These are phyloP conservation scores for Acropora yongei DNA, from an alignment of 64 coral and sea anemone genomes.

Conservation along the genomic window DNA sequence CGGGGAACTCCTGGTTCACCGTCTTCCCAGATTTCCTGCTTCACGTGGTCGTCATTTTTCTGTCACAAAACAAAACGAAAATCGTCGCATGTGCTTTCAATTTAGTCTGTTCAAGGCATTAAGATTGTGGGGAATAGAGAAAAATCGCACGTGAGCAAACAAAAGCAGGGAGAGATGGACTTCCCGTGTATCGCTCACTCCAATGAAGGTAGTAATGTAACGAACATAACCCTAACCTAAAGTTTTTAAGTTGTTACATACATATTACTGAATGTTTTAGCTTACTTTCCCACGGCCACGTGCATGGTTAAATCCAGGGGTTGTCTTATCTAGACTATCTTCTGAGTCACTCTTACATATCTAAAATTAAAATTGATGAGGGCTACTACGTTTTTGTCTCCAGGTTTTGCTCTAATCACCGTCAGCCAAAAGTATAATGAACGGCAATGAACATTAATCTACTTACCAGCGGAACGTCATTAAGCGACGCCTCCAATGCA, in stretches of 20 bases:
- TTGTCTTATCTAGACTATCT: slow-evolving; percentile 4
- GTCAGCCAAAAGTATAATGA: background rate
- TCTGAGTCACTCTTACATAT: background rate
- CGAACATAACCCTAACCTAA: slow-evolving; percentile 8
- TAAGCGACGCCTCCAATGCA: background rate
- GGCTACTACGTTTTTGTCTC: background rate
- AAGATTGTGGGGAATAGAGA: slow-evolving; percentile 16
- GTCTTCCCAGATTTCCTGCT: slow-evolving; percentile 15
- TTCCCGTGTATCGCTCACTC: background rate
- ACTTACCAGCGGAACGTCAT: background rate
- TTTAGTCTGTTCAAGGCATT: slow-evolving; percentile 29
- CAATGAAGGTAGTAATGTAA: background rate
- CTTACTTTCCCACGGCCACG: background rate
- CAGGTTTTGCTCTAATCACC: background rate
- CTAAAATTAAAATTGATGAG: background rate
- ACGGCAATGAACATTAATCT: background rate
- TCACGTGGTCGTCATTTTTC: slow-evolving; percentile 11
- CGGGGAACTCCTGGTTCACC: background rate
- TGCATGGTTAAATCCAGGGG: background rate
- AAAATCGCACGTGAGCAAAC: slow-evolving; percentile 2
- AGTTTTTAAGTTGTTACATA: background rate
- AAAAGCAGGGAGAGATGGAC: slow-evolving; percentile 10
- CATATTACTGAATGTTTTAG: background rate
- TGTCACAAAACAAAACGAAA: slow-evolving; percentile 1
- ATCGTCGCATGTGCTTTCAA: slow-evolving; percentile 6